Base-by-base conservation (phyloP, 2,888 invertebrate genomes). In the Sialis fuliginosa region DNA sequence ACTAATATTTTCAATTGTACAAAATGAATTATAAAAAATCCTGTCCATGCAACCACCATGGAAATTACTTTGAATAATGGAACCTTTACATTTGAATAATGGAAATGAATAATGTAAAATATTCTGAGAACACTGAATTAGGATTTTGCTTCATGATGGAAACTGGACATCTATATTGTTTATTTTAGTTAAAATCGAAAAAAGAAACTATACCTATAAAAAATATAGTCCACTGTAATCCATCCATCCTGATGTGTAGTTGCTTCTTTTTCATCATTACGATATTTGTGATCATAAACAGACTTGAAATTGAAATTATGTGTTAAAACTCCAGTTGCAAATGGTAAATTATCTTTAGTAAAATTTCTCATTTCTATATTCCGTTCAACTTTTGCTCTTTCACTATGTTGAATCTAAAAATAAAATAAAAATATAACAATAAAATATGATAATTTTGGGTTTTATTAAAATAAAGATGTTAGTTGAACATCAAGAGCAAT, bases 141-240 rank as follows among this genome's bases (percentile, higher is more conserved):
- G n/a, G n/a, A n/a, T n/a, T n/a, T n/a, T n/a, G n/a, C n/a, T n/a
- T n/a, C n/a, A n/a, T n/a, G n/a, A n/a, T n/a, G n/a, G n/a, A n/a
- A n/a, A n/a, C n/a, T n/a, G n/a, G n/a, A n/a, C n/a, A n/a, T n/a
- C n/a, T n/a, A n/a, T n/a, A n/a, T n/a, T n/a, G n/a, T n/a, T n/a
- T n/a, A n/a, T n/a, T n/a, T n/a, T n/a, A n/a, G n/a, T n/a, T n/a
- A 43, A 33, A 43, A 12, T 39, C 31, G 8, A 47, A 6, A 8
- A 22, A 13, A 22, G 30, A 33, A 22, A 6, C 9, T 12, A 31
- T 65, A 79, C 75, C 78, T 79, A 54, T 84, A 90, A 62, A 92
- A 90, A 50, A 96, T 90, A 60, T 92, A 93, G 66, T 96, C 95
- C 0, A 95, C 92, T 0, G 79, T 83, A 46, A 79, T 64, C 83